Percentiles rank a stretch among this genome's conserved stretches.
Conservation (phyloP, 2,113 vertebrate species). For the Crotalus tigris region DNA sequence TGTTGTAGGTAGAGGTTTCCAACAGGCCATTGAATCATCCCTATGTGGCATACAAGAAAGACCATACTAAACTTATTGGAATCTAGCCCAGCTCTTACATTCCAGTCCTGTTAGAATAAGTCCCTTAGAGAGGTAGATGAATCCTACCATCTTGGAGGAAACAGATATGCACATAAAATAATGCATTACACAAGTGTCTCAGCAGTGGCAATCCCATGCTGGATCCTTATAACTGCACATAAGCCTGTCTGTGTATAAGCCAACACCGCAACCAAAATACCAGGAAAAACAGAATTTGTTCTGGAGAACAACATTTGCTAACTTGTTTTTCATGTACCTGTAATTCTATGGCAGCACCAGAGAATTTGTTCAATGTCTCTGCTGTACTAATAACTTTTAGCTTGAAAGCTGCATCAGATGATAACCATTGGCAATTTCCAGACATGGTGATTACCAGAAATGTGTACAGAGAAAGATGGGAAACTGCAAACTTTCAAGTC, state of each 20-base stretch:
- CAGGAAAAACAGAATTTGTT: background rate
- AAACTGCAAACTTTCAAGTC: background rate
- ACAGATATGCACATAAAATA: background rate
- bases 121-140: background rate
- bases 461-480: background rate
- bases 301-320: background rate
- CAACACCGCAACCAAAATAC: background rate
- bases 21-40: background rate
- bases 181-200: background rate
- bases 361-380: background rate
- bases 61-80: background rate
- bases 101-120: background rate
- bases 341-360: background rate
- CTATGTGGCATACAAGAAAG: background rate
- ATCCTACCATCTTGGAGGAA: background rate
- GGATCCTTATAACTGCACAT: background rate
- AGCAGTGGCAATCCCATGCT: background rate
- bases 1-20: background rate
- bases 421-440: background rate
- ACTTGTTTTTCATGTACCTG: background rate
- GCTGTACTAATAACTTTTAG: background rate
- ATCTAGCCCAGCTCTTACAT: background rate
- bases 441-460: background rate
- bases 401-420: background rate
- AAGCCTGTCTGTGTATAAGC: background rate